Base-by-base conservation (phyloP, 1,140 invertebrate species). In the Papilio dardanus region DNA sequence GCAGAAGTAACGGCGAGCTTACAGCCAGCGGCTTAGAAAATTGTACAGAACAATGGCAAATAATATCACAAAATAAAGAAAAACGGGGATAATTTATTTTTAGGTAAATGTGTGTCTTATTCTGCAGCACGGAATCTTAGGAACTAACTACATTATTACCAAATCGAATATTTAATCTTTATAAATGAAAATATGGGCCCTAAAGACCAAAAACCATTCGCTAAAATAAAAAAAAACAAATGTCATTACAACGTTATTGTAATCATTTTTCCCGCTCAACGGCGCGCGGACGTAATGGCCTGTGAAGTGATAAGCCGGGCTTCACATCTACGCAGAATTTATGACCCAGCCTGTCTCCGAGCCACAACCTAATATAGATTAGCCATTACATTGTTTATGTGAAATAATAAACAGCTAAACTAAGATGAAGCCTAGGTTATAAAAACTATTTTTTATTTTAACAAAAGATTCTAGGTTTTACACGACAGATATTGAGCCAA, bases 221-320 rank as follows among this genome's bases (percentile, higher is more conserved):
- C 54, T 62, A 62, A 14, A 14, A 50, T 30, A 50, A 30, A 46
- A 71, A 71, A 71, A 71, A 71, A 30, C 19, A 71, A 71, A 71
- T 46, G 40, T 71, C 68, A 71, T 46, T n/a, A 40, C 24, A 7
- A 46, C 16, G 42, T 50, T 40, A 71, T 8, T 14, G 40, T 30
- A 31, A 71, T 71, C 68, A 71, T 50, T 71, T 71, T 71, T 71
- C 68, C 68, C 42, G 68, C 68, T 42, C 21, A 71, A 71, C 68
- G 42, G 16, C 68, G 31, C 16, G 42, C 68, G 68, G 68, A 8
- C 68, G 21, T 71, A 71, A 71, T 71, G 68, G 68, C 68, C 37
- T 71, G 42, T 71, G 40, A 46, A 71, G 21, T 71, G 68, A 71
- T 71, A 71, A 71, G 68, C 67, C 68, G 40, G 21, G 67, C 50